Conservation (phyloP, 2,888 invertebrate species). For the Drosophila anceps region DNA sequence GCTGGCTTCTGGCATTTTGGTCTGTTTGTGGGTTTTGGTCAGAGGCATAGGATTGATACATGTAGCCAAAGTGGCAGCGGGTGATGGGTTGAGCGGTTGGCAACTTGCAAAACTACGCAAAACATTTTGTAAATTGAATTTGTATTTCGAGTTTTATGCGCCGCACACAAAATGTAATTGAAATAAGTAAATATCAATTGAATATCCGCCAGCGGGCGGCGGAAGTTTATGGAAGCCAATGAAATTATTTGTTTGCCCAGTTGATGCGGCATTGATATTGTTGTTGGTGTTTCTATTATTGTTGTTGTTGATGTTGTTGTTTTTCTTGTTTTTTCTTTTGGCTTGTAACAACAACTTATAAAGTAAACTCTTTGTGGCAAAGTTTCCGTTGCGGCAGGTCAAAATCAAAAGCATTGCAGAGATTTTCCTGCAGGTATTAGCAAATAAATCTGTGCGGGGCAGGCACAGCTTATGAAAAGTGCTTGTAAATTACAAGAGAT, state of each 20-base stretch:
- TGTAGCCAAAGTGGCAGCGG: constrained; percentile 10
- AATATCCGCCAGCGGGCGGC: constrained; percentile 69
- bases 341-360: constrained; percentile 17
- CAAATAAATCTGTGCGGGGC: constrained; percentile 36
- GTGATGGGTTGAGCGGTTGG: background rate
- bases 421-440: constrained; percentile 1
- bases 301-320: constrained; percentile 10
- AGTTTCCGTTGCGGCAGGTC: constrained; percentile 73
- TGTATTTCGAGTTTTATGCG: constrained; percentile 49
- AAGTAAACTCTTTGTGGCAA: constrained; percentile 34
- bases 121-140: constrained; percentile 80
- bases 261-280: constrained; percentile 31
- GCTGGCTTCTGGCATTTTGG: constrained; percentile 31
- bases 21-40: constrained; percentile 7
- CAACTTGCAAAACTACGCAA: constrained; percentile 69
- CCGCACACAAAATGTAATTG: constrained; percentile 69
- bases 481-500: constrained; percentile 64
- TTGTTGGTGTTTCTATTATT: constrained; percentile 28
- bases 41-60: constrained; percentile 43
- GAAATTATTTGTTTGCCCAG: constrained; percentile 58
- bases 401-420: constrained; percentile 43
- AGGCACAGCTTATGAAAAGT: constrained; percentile 34
- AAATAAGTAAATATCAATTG: constrained; percentile 78
- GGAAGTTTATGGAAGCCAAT: constrained; percentile 73
- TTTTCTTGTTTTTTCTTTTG: constrained; percentile 13